Percentiles rank a stretch among this genome's conserved stretches.
These are phyloP conservation scores for Apostichopus leukothele DNA, from an alignment of 53 echinoderm and acorn worm species.

Conservation along the genomic window DNA sequence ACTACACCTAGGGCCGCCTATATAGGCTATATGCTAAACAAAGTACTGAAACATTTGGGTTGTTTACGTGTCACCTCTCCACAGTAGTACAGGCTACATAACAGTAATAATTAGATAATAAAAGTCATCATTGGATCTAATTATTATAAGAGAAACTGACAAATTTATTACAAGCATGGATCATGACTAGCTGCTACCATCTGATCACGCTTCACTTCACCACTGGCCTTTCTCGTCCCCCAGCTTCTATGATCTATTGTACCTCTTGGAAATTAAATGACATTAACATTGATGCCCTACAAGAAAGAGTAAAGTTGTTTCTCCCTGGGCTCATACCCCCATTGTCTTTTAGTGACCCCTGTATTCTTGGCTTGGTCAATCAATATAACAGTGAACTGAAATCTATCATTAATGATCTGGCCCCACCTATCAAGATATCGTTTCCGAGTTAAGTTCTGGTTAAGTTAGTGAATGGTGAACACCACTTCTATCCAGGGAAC, in stretches of 20 bases:
- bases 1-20: no score
- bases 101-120: no score
- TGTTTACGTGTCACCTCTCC: no score
- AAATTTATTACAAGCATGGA: background rate
- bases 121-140: background rate
- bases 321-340: background rate
- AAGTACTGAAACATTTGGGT: no score
- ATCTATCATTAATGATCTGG: background rate
- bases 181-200: background rate
- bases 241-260: background rate
- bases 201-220: background rate
- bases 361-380: background rate
- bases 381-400: background rate
- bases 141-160: constrained; percentile 8
- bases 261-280: constrained; percentile 6
- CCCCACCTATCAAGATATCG: background rate
- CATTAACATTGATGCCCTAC: background rate
- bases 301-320: background rate
- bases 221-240: constrained; percentile 3
- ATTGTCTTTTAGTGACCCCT: background rate
- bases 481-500: no score
- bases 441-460: background rate
- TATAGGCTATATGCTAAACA: no score
- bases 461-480: no score
- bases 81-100: no score